Evolutionary conservation across 1,140 invertebrate species (phyloP), one percentile per base, ranked within the genome.

Genomic region (Scaptomyza montana): DNA sequence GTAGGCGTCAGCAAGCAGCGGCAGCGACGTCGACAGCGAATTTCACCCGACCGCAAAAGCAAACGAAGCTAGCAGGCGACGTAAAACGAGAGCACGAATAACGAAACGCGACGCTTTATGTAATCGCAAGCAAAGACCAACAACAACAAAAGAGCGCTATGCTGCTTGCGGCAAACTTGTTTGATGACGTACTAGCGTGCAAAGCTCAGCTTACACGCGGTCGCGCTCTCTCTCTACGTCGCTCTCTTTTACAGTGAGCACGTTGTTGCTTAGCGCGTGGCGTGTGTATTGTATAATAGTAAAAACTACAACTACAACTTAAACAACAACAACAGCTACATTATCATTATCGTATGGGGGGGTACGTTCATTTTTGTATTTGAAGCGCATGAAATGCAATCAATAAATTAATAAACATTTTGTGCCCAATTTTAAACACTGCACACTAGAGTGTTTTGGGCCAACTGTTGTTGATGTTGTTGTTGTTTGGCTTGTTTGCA

Each of bases 341-440:
- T 54, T 46, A 75, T 68, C 39, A 60, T 70, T 51, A 56, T 61
- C 50, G 43, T 57, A 46, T 3, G 28, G 28, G 5, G 30, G 30
- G 30, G 30, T 33, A 33, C 33, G 63, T 28, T 68, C 36, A 69
- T 69, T 54, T 62, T 62, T 13, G 66, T 55, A 57, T 62, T 62
- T 43, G 39, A 4, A 47, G 63, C 47, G 12, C 63, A 60, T 72
- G 51, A 63, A 71, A 79, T 60, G 77, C 80, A 86, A 85, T 85
- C 81, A 86, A 85, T 86, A 87, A 86, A 81, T 86, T 87, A 81
- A 87, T 86, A 78, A 71, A 74, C 65, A 74, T 69, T 81, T 77
- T 75, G 70, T 81, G 82, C 82, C 67, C 81, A 87, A 78, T 87
- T 86, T 85, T 82, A 43, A 30, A 67, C 51, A 59, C 41, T 74